Percentiles rank a stretch among this genome's conserved stretches.
These are phyloP conservation scores for Xanthorhoe spadicearia DNA, from an alignment of 2,888 invertebrate species.

Conservation along the genomic window DNA sequence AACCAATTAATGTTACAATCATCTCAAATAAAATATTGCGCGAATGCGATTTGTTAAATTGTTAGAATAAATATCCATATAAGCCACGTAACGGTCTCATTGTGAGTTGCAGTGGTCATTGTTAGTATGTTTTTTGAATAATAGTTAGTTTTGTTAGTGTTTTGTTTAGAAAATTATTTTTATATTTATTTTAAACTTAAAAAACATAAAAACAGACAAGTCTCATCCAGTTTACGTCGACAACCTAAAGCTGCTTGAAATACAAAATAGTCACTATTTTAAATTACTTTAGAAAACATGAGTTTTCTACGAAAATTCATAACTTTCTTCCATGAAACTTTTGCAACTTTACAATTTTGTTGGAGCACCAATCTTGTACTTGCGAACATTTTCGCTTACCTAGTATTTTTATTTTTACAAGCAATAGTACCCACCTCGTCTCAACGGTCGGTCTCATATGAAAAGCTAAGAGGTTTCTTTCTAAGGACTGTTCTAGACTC, in stretches of 20 bases:
- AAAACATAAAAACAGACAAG: neutral
- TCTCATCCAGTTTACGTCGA: neutral
- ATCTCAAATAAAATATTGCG: neutral
- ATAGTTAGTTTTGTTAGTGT: no score
- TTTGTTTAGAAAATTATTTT: no score
- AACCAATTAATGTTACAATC: neutral
- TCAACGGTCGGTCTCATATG: conserved; percentile 27
- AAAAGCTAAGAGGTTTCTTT: conserved; percentile 31
- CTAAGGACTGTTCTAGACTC: conserved; percentile 20
- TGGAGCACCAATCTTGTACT: conserved; percentile 26
- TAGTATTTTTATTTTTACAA: conserved; percentile 40
- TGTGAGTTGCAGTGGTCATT: no score
- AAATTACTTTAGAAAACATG: conserved; percentile 8
- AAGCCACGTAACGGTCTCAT: no score
- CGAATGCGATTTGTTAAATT: neutral
- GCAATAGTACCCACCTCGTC: conserved; percentile 14
- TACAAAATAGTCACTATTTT: neutral
- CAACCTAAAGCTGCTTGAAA: neutral
- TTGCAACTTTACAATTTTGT: conserved; percentile 29
- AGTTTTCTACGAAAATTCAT: conserved; percentile 15
- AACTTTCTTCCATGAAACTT: conserved; percentile 23
- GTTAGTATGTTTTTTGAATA: no score
- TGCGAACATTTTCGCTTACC: conserved; percentile 27
- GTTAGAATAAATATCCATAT: no score
- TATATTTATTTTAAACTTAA: neutral